A percentile compares a stretch with the other conserved stretches of the same genome.
Conservation (phyloP, 1,140 invertebrate genomes). For the Penaeus indicus region DNA sequence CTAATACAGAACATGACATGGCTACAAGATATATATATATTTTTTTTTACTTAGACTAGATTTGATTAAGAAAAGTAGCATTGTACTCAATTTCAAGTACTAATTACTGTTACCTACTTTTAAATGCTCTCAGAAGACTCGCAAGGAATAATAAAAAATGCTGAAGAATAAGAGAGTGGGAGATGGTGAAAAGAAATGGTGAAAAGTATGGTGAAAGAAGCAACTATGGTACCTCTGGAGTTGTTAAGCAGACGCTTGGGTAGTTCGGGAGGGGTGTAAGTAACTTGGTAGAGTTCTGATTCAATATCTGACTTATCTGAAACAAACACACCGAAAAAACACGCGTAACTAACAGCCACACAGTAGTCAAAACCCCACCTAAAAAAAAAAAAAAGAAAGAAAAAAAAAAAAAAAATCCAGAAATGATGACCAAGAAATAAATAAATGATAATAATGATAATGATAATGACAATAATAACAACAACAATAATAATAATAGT, state of each 20-base stretch:
- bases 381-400: constrained; percentile 19
- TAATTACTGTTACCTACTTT: background rate
- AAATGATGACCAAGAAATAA: constrained; percentile 8
- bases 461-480: too few relatives aligned
- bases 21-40: too few relatives aligned
- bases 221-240: constrained; percentile 50
- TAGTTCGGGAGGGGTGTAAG: constrained; percentile 64
- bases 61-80: too few relatives aligned
- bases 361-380: constrained; percentile 50
- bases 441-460: too few relatives aligned
- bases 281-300: constrained; percentile 63
- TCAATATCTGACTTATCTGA: constrained; percentile 65
- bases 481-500: too few relatives aligned
- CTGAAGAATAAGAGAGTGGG: constrained; percentile 6
- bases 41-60: too few relatives aligned
- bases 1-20: too few relatives aligned
- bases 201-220: background rate
- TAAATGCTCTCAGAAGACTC: constrained; percentile 18
- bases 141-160: constrained; percentile 16
- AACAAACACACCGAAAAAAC: constrained; percentile 63
- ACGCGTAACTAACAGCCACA: constrained; percentile 63
- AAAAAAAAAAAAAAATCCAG: constrained; percentile 8
- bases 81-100: background rate
- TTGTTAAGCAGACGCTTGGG: constrained; percentile 64
- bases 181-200: constrained; percentile 1